Evolutionary conservation across 2,888 invertebrate species (phyloP).

Genomic region (Campopleginae sp.): DNA sequence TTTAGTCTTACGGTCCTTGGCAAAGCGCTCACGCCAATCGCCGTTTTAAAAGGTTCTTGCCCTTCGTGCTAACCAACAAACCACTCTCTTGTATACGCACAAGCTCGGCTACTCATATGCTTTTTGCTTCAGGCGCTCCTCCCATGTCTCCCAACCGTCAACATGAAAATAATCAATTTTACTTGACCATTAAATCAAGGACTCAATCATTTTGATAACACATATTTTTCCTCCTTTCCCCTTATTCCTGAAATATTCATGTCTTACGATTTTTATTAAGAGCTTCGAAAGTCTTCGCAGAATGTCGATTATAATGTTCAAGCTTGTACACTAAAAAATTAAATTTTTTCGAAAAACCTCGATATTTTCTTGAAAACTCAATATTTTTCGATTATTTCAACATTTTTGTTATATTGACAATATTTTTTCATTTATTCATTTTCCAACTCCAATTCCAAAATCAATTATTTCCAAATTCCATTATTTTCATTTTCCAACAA

Average conservation of each 20-base stretch:
- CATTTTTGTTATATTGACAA: too few species aligned
- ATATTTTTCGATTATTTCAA: too few species aligned
- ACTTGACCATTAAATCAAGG: neutral
- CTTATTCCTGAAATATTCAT: neutral
- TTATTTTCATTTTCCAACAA: too few species aligned
- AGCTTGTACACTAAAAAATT: too few species aligned
- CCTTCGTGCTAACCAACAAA: conserved; percentile 36
- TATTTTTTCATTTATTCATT: too few species aligned
- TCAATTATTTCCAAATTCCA: too few species aligned
- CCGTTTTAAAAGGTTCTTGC: conserved; percentile 66
- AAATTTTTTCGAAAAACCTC: too few species aligned
- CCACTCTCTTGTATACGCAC: neutral
- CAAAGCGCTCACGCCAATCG: conserved; percentile 32
- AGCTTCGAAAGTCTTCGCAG: neutral
- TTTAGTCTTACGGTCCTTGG: conserved; percentile 72
- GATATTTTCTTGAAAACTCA: too few species aligned
- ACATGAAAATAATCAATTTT: conserved; percentile 7
- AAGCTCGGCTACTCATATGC: neutral
- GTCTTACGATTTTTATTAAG: neutral
- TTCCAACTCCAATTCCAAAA: too few species aligned
- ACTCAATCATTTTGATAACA: conserved; percentile 3
- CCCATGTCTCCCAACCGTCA: neutral
- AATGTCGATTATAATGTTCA: too few species aligned
- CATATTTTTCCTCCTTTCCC: neutral
- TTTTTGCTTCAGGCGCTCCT: neutral